Conservation (phyloP, 1,140 invertebrate species). For the Cataglyphis hispanica region DNA sequence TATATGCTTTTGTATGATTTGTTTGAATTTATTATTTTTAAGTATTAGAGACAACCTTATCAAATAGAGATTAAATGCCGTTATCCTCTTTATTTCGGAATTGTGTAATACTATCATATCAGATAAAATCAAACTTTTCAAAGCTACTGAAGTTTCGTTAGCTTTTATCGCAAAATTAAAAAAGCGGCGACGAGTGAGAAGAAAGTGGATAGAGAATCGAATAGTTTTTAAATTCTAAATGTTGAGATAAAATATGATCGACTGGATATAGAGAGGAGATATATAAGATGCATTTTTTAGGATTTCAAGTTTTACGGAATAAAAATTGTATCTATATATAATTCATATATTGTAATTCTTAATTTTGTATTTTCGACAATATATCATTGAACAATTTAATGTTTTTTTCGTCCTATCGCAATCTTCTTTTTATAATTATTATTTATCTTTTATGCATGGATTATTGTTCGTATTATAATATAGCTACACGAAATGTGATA, state of each 20-base stretch:
- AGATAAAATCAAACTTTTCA: background rate
- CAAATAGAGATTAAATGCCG: background rate
- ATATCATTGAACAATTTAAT: background rate
- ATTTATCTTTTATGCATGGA: background rate
- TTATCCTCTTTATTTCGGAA: background rate
- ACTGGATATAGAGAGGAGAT: background rate
- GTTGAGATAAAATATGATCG: constrained; percentile 12
- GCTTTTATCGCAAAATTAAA: background rate
- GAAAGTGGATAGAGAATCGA: background rate
- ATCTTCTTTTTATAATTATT: background rate
- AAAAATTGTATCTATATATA: background rate
- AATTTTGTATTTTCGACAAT: background rate
- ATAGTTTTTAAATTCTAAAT: constrained; percentile 22
- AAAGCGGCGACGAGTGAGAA: background rate
- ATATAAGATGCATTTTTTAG: background rate
- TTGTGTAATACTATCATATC: background rate
- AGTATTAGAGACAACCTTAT: background rate
- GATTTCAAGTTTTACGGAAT: background rate
- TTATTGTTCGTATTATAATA: background rate
- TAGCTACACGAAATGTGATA: background rate
- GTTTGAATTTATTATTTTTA: background rate
- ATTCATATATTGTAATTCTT: background rate
- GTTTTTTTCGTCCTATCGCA: background rate
- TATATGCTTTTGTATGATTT: background rate
- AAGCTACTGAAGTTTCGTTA: background rate